Evolutionary conservation across 1,140 invertebrate genomes (phyloP).

Genomic region (Tetramorium simillimum): DNA sequence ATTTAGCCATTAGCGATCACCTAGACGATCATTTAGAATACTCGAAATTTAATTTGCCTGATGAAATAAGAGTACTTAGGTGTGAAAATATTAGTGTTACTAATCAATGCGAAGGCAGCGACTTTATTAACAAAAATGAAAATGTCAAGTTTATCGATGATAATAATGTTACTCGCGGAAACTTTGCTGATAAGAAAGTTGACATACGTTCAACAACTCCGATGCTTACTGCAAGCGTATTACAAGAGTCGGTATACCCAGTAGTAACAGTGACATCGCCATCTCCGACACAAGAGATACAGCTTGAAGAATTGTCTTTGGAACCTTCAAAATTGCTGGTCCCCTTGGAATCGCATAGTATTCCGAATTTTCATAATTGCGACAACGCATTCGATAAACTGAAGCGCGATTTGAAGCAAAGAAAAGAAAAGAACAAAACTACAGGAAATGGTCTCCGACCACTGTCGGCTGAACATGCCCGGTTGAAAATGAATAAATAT

Average conservation of each 20-base stretch:
- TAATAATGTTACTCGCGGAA: neutral
- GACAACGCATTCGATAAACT: slow-evolving; percentile 77
- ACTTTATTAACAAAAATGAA: slow-evolving; percentile 19
- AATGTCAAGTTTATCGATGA: neutral
- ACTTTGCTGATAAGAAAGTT: neutral
- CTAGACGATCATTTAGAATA: neutral
- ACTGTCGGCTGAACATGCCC: slow-evolving; percentile 79
- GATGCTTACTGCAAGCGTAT: neutral
- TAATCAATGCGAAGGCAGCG: neutral
- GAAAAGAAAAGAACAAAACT: slow-evolving; percentile 78
- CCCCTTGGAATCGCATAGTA: slow-evolving; percentile 59
- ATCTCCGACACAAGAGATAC: slow-evolving; percentile 77
- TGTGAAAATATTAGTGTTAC: slow-evolving; percentile 3
- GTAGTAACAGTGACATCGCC: slow-evolving; percentile 76
- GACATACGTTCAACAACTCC: neutral
- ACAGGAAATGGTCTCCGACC: slow-evolving; percentile 74
- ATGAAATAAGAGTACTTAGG: neutral
- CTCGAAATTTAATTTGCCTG: neutral
- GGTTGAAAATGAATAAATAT: slow-evolving; percentile 80
- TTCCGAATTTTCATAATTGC: slow-evolving; percentile 16
- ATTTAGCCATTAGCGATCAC: neutral
- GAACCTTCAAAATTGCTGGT: slow-evolving; percentile 64
- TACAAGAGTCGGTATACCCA: slow-evolving; percentile 25
- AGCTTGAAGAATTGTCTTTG: slow-evolving; percentile 48
- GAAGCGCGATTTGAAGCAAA: slow-evolving; percentile 79